Percentiles rank a stretch among this genome's conserved stretches.
phyloP scores from a whole-genome alignment of 1,140 invertebrate genomes.

The Brachystomella parvula region DNA sequence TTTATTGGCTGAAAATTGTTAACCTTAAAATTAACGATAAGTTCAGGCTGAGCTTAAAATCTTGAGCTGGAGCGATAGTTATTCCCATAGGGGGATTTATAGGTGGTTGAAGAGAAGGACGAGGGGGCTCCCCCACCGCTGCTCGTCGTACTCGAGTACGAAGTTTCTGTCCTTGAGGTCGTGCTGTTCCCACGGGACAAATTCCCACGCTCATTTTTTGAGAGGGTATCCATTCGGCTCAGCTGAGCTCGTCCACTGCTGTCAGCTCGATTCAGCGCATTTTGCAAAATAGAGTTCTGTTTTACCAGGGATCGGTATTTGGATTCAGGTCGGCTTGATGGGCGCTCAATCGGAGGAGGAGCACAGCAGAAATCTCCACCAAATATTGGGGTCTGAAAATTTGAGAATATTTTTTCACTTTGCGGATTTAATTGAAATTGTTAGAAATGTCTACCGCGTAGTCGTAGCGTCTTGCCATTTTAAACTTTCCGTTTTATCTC shows the following conservation, averaged over 20 bases:
- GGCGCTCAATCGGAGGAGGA: background rate
- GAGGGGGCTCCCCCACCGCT: conserved; percentile 1
- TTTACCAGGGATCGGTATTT: background rate
- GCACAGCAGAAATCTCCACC: conserved; percentile 10
- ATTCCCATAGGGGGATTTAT: conserved; percentile 9
- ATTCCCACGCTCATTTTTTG: background rate
- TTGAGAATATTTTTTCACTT: background rate
- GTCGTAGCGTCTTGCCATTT: conserved; percentile 8
- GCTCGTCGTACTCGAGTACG: background rate
- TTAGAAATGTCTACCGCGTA: background rate
- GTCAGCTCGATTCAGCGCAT: background rate
- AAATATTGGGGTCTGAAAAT: conserved; percentile 7
- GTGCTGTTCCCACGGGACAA: conserved; percentile 1
- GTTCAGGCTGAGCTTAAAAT: background rate
- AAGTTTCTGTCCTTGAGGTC: background rate
- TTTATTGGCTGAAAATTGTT: too few relatives aligned
- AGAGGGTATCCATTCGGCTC: background rate
- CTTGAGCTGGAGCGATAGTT: background rate
- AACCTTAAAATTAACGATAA: too few relatives aligned
- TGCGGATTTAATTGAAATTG: background rate
- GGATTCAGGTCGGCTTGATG: background rate
- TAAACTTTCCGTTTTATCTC: background rate
- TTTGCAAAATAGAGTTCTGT: conserved; percentile 6
- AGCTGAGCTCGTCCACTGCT: background rate
- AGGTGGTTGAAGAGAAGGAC: background rate